These are phyloP conservation scores for Leguminivora glycinivorella DNA, from an alignment of 1,140 invertebrate genomes.

Conservation along the genomic window DNA sequence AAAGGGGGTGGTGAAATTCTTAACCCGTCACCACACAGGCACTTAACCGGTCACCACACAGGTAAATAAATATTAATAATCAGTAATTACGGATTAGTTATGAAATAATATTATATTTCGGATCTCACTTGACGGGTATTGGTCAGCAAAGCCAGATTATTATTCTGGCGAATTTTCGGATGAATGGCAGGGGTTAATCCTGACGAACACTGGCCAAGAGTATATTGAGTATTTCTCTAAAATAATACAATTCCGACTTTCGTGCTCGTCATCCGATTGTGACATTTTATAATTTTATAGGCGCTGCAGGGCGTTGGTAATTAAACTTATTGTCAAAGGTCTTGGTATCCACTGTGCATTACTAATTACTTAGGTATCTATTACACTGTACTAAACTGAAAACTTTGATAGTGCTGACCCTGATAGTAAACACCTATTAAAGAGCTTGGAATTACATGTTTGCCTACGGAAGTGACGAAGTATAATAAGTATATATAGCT, in stretches of 20 bases:
- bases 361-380: no score
- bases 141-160: conserved; percentile 24
- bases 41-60: no score
- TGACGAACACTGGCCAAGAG: background rate
- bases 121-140: background rate
- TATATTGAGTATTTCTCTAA: conserved; percentile 27
- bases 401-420: background rate
- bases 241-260: conserved; percentile 13
- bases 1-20: no score
- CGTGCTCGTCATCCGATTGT: conserved; percentile 16
- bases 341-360: background rate
- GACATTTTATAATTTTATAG: background rate
- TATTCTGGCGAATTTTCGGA: conserved; percentile 24
- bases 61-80: background rate
- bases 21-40: no score
- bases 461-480: background rate
- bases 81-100: background rate
- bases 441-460: background rate
- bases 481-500: no score
- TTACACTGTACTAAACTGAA: background rate
- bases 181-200: conserved; percentile 16
- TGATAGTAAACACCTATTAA: background rate
- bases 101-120: background rate
- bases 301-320: background rate
- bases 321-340: background rate